These are phyloP conservation scores for Macropus fuliginosus DNA, from an alignment of 2,797 vertebrate species.

Conservation along the genomic window DNA sequence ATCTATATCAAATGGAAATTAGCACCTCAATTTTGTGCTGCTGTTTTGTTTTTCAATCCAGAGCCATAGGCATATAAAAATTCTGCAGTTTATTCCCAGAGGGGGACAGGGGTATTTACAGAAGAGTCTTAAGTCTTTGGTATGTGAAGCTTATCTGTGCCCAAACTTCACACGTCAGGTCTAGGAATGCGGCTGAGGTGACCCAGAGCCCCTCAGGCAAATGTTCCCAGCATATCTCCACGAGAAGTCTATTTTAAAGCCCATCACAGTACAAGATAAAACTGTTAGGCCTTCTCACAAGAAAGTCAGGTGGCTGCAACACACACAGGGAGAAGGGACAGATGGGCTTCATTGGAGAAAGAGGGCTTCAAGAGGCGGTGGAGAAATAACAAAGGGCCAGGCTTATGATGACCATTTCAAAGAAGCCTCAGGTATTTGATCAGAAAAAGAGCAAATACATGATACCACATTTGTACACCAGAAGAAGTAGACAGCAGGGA, in stretches of 20 bases:
- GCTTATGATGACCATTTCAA: constrained; percentile 25
- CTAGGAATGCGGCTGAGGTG: constrained; percentile 50
- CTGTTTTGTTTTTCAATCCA: not conserved
- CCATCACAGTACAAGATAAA: constrained; percentile 59
- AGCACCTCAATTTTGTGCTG: not conserved
- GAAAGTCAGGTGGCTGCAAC: constrained; percentile 38
- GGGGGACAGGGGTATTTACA: constrained; percentile 32
- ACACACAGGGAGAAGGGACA: constrained; percentile 43
- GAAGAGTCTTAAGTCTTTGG: constrained; percentile 37
- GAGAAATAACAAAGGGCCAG: not conserved
- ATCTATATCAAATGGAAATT: not conserved
- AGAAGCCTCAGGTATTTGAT: constrained; percentile 1
- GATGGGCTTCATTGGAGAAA: constrained; percentile 46
- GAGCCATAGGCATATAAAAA: constrained; percentile 3
- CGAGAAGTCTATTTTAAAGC: constrained; percentile 72
- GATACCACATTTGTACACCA: not conserved
- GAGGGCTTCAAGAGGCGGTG: not conserved
- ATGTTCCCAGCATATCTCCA: constrained; percentile 48
- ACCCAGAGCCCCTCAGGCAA: constrained; percentile 52
- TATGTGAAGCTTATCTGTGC: constrained; percentile 68
- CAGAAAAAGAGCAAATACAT: constrained; percentile 4
- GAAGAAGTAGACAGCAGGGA: not conserved
- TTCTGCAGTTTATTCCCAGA: not conserved
- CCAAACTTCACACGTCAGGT: constrained; percentile 21
- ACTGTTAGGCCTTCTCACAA: constrained; percentile 64